These are phyloP conservation scores for Hanleya hanleyi DNA, from an alignment of 2,888 invertebrate genomes.

Conservation along the genomic window DNA sequence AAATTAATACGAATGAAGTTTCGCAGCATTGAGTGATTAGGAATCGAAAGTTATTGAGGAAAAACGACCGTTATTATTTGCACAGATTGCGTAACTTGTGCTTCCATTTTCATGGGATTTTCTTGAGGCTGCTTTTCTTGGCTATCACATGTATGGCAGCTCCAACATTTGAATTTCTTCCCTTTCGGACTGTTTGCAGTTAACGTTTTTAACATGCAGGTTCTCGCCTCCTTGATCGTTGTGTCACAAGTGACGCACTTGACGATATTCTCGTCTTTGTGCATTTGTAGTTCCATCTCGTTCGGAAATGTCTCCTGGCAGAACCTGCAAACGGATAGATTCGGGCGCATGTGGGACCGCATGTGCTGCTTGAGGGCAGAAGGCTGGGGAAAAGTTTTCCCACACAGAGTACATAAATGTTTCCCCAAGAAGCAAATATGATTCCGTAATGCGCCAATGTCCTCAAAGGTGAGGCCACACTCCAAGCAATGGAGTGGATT, in stretches of 20 bases:
- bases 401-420: background rate
- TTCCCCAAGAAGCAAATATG: background rate
- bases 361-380: background rate
- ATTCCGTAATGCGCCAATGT: background rate
- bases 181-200: background rate
- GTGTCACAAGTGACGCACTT: background rate
- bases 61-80: no score
- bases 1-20: no score
- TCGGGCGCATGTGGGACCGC: background rate
- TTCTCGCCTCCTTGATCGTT: constrained; percentile 1
- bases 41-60: no score
- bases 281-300: background rate
- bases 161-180: constrained; percentile 3
- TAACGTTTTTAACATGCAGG: background rate
- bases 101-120: no score
- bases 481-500: background rate
- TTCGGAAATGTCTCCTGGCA: background rate
- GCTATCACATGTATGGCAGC: no score
- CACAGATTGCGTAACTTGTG: no score
- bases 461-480: background rate
- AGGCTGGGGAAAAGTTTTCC: background rate
- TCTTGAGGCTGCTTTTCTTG: no score
- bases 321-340: background rate
- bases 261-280: background rate
- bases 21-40: no score